Percentiles rank a stretch among this genome's conserved stretches.
These are phyloP conservation scores for Liodrosophila aerea DNA, from an alignment of 2,888 invertebrate genomes.

Conservation along the genomic window DNA sequence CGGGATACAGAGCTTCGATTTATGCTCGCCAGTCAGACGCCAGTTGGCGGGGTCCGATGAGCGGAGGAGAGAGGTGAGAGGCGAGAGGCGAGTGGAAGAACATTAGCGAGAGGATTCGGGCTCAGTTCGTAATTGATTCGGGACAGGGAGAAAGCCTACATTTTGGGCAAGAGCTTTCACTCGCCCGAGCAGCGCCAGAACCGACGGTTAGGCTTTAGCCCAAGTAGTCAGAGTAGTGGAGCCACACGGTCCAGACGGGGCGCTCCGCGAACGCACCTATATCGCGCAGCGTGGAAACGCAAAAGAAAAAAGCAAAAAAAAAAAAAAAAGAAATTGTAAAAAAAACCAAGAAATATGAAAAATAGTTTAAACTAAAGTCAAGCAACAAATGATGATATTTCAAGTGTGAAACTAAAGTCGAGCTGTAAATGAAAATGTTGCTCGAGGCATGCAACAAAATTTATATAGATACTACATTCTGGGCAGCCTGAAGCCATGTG, in stretches of 20 bases:
- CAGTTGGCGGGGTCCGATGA: slow-evolving; percentile 31
- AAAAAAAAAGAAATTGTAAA: slow-evolving; percentile 1
- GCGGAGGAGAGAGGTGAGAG: no score
- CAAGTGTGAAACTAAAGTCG: not conserved
- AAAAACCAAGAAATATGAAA: not conserved
- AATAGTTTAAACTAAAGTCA: slow-evolving; percentile 26
- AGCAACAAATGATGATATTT: not conserved
- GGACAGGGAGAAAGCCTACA: slow-evolving; percentile 33
- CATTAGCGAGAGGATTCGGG: no score
- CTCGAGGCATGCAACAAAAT: not conserved
- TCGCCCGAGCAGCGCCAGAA: slow-evolving; percentile 43
- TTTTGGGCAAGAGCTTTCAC: slow-evolving; percentile 72
- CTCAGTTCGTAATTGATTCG: slow-evolving; percentile 21
- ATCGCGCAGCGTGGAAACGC: slow-evolving; percentile 53
- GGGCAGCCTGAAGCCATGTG: slow-evolving; percentile 50
- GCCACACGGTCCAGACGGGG: slow-evolving; percentile 78
- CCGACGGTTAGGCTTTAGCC: slow-evolving; percentile 30
- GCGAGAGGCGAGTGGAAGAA: no score
- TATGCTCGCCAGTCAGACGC: slow-evolving; percentile 60
- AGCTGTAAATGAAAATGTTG: slow-evolving; percentile 11
- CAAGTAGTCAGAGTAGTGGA: slow-evolving; percentile 80
- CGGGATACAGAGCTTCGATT: slow-evolving; percentile 36
- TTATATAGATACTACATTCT: slow-evolving; percentile 38
- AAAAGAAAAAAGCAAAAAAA: slow-evolving; percentile 30
- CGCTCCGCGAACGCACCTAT: slow-evolving; percentile 59